Conservation (phyloP, 2,113 vertebrate genomes). For the Raphicerus campestris region DNA sequence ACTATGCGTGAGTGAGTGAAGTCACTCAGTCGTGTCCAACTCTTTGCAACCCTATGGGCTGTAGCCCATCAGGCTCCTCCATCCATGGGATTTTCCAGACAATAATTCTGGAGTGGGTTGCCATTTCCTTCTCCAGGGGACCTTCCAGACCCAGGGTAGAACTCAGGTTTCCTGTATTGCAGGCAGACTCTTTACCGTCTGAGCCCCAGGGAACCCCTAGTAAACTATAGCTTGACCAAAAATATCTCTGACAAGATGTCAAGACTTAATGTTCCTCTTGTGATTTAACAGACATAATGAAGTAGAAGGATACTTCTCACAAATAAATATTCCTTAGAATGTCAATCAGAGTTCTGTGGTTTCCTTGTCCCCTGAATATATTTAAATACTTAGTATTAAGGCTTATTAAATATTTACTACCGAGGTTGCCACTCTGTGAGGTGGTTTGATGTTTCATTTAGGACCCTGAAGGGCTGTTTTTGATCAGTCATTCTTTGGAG, state of each 20-base stretch:
- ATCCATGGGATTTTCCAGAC: background rate
- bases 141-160: background rate
- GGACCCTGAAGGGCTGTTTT: background rate
- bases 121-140: background rate
- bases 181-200: background rate
- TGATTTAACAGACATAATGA: background rate
- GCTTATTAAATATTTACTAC: background rate
- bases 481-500: conserved; percentile 37
- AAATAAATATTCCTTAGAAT: conserved; percentile 26
- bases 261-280: background rate
- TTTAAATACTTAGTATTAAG: conserved; percentile 26
- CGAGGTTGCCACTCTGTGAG: background rate
- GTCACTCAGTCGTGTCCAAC: background rate
- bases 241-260: conserved; percentile 9
- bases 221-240: conserved; percentile 20
- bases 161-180: background rate
- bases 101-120: background rate
- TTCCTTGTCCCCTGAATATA: background rate
- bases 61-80: background rate
- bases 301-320: background rate
- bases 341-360: background rate
- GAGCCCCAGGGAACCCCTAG: background rate
- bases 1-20: background rate
- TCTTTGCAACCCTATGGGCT: background rate
- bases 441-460: conserved; percentile 30